Evolutionary conservation across 2,888 invertebrate genomes (phyloP), one percentile per base, ranked within the genome.

Genomic region (Ganaspis brasiliensis): DNA sequence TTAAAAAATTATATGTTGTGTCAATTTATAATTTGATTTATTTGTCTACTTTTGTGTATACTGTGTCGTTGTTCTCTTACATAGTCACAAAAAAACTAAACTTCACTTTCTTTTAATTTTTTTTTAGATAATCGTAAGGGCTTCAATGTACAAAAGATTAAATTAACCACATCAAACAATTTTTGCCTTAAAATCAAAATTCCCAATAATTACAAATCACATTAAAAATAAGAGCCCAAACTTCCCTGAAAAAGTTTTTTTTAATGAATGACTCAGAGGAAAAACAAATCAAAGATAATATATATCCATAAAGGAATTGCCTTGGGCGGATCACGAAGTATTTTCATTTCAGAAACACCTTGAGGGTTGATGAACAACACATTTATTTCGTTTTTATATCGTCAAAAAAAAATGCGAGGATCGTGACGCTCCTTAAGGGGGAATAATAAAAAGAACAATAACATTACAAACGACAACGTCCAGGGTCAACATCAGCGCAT

Each of bases 401-500:
- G 14, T 9, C n/a, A 16, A 45, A 19, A 63, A 75, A 57, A 72
- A 63, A 75, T 57, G 16, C 14, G 24, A 59, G 21, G 24, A 49
- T 55, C 55, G 72, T 57, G 37, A 72, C 24, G 45, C 24, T 67
- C 45, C 45, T 67, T 26, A 67, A 45, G 67, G 4, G 24, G 67
- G 45, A 67, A 40, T 67, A 45, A 67, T 67, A 12, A 67, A 45
- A 67, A 21, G 67, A 45, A 67, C 40, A 67, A 67, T 67, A 67
- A 67, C 67, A 67, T 45, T 40, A 24, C 24, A 45, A n/a, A n/a
- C 45, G 67, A 67, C 67, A 45, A 67, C n/a, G 72, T 75, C 75
- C 81, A 83, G 84, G 83, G 83, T 83, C 81, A 83, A 79, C 71
- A 77, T 77, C 70, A 75, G 71, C 75, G 40, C 75, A 56, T 59